A percentile compares a stretch with the other conserved stretches of the same genome.
phyloP scores from a whole-genome alignment of 2,113 vertebrate species.

The Hepsetus odoe region DNA sequence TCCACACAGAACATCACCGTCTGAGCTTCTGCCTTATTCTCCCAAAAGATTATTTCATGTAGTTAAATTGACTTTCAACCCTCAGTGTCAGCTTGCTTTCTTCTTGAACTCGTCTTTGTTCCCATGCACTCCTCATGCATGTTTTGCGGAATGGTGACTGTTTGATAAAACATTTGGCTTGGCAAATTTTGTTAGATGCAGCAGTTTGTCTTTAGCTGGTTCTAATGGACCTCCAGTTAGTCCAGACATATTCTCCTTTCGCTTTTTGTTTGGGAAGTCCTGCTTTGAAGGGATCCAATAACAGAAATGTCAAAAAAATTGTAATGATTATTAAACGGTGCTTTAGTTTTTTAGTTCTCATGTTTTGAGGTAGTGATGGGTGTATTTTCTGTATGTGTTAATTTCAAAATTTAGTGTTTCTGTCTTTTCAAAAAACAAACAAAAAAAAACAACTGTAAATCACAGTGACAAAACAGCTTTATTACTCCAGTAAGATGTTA shows the following conservation, averaged over 20 bases:
- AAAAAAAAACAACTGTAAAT: conserved; percentile 33
- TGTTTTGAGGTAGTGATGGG: not conserved
- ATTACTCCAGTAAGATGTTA: not conserved
- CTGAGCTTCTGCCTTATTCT: conserved; percentile 3
- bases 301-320: not conserved
- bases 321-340: not conserved
- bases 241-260: no score
- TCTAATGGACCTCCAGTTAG: no score
- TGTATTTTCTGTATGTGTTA: not conserved
- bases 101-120: conserved; percentile 4
- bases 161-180: not conserved
- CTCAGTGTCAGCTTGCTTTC: not conserved
- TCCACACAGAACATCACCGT: not conserved
- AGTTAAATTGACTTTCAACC: not conserved
- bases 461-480: conserved; percentile 18
- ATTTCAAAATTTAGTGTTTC: not conserved
- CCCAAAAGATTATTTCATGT: conserved; percentile 9
- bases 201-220: no score
- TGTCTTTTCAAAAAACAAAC: no score
- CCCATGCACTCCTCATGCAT: not conserved
- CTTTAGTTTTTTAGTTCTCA: not conserved
- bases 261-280: no score
- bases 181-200: no score
- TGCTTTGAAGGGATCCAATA: not conserved
- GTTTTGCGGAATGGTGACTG: not conserved